Evolutionary conservation across 1,140 invertebrate species (phyloP).

Genomic region (Zaprionus davidi): DNA sequence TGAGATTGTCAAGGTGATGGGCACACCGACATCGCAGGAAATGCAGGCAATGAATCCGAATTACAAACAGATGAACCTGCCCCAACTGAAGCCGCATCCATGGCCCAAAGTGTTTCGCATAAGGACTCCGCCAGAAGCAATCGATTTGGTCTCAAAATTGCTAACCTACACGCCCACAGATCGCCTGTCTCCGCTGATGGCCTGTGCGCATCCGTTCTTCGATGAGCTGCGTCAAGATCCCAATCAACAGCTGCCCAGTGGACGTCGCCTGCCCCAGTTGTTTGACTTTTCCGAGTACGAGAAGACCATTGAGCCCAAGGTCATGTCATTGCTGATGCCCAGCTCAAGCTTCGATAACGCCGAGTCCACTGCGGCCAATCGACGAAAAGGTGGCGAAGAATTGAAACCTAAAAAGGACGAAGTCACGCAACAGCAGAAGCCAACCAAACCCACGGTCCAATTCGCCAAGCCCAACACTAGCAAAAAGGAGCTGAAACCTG

Average conservation of each 20-base stretch:
- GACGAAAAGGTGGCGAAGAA: conserved; percentile 59
- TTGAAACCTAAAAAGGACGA: background rate
- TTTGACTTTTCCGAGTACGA: conserved; percentile 68
- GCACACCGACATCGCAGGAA: conserved; percentile 98
- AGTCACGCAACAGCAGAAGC: background rate
- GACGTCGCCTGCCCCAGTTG: conserved; percentile 47
- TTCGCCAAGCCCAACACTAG: background rate
- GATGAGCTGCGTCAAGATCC: conserved; percentile 68
- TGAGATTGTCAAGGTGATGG: conserved; percentile 99
- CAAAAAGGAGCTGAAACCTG: background rate
- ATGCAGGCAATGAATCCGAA: conserved; percentile 99
- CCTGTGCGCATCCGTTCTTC: conserved; percentile 69
- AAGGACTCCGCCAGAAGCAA: conserved; percentile 61
- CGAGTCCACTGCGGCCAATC: background rate
- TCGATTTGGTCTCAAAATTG: conserved; percentile 70
- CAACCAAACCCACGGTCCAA: background rate
- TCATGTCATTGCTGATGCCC: conserved; percentile 40
- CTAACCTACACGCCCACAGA: conserved; percentile 59
- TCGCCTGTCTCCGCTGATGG: conserved; percentile 48
- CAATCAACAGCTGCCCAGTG: conserved; percentile 58
- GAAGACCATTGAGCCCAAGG: conserved; percentile 49
- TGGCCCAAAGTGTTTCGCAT: conserved; percentile 95
- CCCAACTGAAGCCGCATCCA: conserved; percentile 99
- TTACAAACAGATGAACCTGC: conserved; percentile 99
- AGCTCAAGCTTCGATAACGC: background rate